phyloP scores from a whole-genome alignment of 2,113 vertebrate genomes.

The Shinisaurus crocodilurus region DNA sequence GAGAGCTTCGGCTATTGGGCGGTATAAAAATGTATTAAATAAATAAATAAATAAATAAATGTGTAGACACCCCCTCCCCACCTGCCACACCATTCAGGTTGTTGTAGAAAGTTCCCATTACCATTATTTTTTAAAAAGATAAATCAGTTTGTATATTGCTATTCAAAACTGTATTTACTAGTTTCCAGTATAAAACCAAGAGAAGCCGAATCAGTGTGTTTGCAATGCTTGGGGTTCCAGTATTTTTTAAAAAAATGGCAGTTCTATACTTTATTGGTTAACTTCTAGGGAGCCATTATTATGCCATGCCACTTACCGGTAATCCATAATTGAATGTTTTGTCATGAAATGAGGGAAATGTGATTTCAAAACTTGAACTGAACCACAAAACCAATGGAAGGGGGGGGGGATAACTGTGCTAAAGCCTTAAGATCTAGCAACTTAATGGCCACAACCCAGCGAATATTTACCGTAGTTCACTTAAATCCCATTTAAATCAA shows the following conservation, averaged over 20 bases:
- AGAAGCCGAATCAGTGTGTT: neutral
- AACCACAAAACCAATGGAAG: neutral
- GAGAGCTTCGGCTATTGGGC: no score
- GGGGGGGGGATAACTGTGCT: constrained; percentile 4
- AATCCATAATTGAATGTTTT: constrained; percentile 5
- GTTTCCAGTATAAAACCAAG: neutral
- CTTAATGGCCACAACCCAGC: neutral
- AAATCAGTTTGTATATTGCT: neutral
- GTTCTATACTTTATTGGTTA: fast-evolving
- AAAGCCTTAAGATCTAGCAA: neutral
- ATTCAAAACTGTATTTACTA: neutral
- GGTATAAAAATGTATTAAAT: no score
- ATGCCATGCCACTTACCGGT: neutral
- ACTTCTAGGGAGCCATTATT: neutral
- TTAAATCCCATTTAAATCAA: neutral
- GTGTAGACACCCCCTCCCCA: neutral
- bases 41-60: no score
- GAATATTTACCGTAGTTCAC: neutral
- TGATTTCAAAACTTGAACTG: neutral
- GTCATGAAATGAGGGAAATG: neutral
- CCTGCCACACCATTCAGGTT: neutral
- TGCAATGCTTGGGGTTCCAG: neutral
- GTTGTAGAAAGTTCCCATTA: neutral
- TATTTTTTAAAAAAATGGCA: neutral
- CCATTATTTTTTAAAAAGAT: neutral